A percentile compares a stretch with the other conserved stretches of the same genome.
phyloP scores from a whole-genome alignment of 2,797 vertebrate species.

The Cuniculus paca region DNA sequence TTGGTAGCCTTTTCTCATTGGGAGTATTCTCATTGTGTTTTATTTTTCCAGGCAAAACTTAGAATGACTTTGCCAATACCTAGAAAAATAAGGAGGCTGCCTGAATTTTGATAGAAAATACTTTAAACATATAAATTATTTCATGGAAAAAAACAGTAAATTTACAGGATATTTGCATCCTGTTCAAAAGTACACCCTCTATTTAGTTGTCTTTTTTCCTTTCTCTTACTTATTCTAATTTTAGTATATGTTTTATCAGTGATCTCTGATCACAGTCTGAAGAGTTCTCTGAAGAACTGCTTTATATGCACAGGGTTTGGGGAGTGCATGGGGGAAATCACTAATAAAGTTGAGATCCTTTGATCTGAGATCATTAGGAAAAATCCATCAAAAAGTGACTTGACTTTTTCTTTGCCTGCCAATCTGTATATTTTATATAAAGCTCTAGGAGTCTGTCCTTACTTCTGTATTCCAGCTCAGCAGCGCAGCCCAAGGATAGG shows the following conservation, averaged over 20 bases:
- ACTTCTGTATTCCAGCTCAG: background rate
- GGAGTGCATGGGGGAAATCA: background rate
- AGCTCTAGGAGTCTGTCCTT: background rate
- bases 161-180: background rate
- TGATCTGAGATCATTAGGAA: conserved; percentile 71
- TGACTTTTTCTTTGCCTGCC: background rate
- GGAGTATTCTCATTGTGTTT: background rate
- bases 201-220: background rate
- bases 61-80: background rate
- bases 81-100: background rate
- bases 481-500: background rate
- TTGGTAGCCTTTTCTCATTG: background rate
- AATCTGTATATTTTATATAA: background rate
- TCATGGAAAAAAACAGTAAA: background rate
- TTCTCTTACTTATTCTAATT: background rate
- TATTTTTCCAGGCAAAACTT: background rate
- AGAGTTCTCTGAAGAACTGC: conserved; percentile 50
- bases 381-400: conserved; percentile 64
- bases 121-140: background rate
- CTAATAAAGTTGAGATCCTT: conserved; percentile 54
- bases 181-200: background rate
- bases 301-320: conserved; percentile 33
- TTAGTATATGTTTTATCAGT: background rate
- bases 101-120: background rate
- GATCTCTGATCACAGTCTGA: background rate